Conservation (phyloP, 2,113 vertebrate genomes). For the Toxotes chatareus region DNA sequence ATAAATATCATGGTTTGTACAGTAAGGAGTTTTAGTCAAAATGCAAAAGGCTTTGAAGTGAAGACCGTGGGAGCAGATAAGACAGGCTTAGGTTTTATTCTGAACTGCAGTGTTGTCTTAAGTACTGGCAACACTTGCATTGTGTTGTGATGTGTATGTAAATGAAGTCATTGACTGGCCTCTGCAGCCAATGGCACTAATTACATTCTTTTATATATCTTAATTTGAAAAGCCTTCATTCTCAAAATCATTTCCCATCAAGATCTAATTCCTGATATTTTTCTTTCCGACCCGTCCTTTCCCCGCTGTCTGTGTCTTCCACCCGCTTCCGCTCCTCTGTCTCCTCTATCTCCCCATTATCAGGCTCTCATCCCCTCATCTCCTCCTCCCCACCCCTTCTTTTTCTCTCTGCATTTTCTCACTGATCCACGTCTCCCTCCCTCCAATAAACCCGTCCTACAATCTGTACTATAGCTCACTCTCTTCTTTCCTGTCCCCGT, state of each 20-base stretch:
- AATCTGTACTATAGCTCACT: conserved; percentile 15
- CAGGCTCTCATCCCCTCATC: conserved; percentile 15
- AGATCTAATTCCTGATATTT: conserved; percentile 12
- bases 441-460: conserved; percentile 17
- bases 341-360: conserved; percentile 49
- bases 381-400: not conserved
- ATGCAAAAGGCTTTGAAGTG: too few species aligned
- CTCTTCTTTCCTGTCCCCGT: conserved; percentile 39
- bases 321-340: conserved; percentile 33
- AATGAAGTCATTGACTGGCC: not conserved
- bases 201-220: not conserved
- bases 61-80: too few species aligned
- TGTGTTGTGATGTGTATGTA: not conserved
- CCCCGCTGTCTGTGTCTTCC: not conserved
- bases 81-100: too few species aligned
- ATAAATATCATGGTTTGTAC: too few species aligned
- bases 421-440: conserved; percentile 15
- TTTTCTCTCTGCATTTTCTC: conserved; percentile 39
- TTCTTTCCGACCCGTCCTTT: not conserved
- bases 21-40: too few species aligned
- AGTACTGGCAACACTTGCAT: conserved; percentile 9
- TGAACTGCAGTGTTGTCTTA: not conserved
- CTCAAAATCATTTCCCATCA: conserved; percentile 4
- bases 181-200: not conserved
- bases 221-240: conserved; percentile 13